These are phyloP conservation scores for Amorpha juglandis DNA, from an alignment of 2,888 invertebrate genomes.

Conservation along the genomic window DNA sequence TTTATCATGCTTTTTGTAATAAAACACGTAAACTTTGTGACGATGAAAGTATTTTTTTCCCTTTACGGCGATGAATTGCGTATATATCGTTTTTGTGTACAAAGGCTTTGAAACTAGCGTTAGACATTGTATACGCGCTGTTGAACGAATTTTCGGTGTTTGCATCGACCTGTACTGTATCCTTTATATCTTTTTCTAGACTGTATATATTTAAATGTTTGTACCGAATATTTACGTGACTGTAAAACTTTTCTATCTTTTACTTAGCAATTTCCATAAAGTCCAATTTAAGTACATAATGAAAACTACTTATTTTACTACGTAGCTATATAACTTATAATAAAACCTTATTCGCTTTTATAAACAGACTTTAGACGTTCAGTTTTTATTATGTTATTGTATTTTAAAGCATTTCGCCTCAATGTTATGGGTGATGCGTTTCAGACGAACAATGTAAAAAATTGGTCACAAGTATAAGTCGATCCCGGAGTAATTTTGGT, in stretches of 20 bases:
- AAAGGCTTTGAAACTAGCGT: conserved; percentile 35
- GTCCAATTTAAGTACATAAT: too few relatives aligned
- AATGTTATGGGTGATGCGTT: not conserved
- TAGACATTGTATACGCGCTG: not conserved
- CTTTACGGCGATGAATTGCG: conserved; percentile 42
- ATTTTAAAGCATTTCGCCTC: not conserved
- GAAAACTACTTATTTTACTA: too few relatives aligned
- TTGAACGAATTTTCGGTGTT: conserved; percentile 1
- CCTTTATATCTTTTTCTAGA: not conserved
- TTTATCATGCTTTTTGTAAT: conserved; percentile 51
- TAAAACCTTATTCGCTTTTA: too few relatives aligned
- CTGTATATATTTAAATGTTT: not conserved
- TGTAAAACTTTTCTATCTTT: too few relatives aligned
- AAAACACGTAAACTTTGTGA: conserved; percentile 41
- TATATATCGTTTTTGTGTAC: conserved; percentile 38
- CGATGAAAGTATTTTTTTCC: conserved; percentile 44
- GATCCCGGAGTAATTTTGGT: conserved; percentile 28
- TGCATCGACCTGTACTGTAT: not conserved
- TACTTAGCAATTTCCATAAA: too few relatives aligned
- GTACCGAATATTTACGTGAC: not conserved
- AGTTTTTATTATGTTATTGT: not conserved
- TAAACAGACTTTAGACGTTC: too few relatives aligned
- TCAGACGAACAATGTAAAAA: conserved; percentile 28
- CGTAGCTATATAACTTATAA: too few relatives aligned
- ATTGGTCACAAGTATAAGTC: conserved; percentile 36